Conservation (phyloP, 2,113 vertebrate species). For the Pseudopipra pipra region DNA sequence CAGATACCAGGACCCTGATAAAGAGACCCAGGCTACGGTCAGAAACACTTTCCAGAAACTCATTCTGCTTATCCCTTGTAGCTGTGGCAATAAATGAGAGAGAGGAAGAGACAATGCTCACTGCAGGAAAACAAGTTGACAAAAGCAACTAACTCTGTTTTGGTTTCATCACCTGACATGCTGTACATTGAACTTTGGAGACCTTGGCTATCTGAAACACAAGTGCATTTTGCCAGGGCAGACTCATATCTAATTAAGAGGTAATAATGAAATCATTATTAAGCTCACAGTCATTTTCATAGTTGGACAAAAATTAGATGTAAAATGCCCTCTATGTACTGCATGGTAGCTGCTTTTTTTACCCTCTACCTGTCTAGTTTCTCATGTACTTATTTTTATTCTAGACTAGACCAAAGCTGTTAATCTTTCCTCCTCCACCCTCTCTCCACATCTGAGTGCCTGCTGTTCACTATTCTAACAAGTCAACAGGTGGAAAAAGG, state of each 20-base stretch:
- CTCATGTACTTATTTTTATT: background rate
- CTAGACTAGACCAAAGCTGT: background rate
- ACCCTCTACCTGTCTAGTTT: background rate
- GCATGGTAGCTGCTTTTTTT: background rate
- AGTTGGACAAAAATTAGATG: background rate
- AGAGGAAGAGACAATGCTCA: background rate
- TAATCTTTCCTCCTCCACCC: background rate
- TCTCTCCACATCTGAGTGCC: background rate
- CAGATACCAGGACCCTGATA: background rate
- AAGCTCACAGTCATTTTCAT: background rate
- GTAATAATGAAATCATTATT: background rate
- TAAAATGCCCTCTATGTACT: background rate
- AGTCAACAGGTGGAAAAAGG: background rate
- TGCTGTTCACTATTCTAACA: background rate
- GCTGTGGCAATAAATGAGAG: background rate
- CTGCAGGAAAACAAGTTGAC: background rate
- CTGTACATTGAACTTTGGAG: background rate
- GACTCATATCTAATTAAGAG: background rate
- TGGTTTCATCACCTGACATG: background rate
- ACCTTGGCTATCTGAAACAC: background rate
- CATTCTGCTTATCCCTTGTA: background rate
- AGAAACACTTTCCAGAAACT: background rate
- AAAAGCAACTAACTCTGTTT: background rate
- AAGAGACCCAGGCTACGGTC: background rate
- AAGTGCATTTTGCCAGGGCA: background rate